A percentile compares a stretch with the other conserved stretches of the same genome.
phyloP scores from a whole-genome alignment of 35 echinoderm and acorn worm genomes.

The Lytechinus pictus region DNA sequence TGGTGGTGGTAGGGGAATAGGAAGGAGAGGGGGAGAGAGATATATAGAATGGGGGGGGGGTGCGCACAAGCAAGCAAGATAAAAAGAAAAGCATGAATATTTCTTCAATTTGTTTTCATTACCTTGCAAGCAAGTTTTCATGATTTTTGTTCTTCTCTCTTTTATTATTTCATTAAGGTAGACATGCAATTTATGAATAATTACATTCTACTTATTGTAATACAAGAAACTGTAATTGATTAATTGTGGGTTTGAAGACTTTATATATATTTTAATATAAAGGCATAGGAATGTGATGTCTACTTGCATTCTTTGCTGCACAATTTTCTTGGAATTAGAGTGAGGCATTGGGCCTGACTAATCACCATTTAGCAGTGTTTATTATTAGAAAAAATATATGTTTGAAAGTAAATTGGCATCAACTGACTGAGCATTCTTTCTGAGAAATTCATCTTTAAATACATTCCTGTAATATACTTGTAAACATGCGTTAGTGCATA shows the following conservation, averaged over 20 bases:
- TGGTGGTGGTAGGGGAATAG: neutral
- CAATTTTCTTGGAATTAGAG: neutral
- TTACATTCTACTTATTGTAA: too few species aligned
- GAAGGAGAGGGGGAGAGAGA: too few species aligned
- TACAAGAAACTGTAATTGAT: too few species aligned
- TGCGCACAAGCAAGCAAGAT: too few species aligned
- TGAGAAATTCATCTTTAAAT: neutral
- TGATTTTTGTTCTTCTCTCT: too few species aligned
- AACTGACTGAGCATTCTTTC: neutral
- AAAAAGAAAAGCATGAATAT: neutral
- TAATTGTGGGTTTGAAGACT: too few species aligned
- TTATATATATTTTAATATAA: too few species aligned
- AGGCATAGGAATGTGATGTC: too few species aligned
- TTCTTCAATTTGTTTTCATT: neutral
- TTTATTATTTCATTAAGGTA: too few species aligned
- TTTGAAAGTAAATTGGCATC: neutral
- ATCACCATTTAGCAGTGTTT: neutral
- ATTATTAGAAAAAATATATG: neutral
- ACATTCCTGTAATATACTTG: neutral
- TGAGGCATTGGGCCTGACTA: neutral
- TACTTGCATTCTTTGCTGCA: neutral
- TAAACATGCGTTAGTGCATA: neutral
- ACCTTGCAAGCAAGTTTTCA: too few species aligned
- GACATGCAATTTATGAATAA: too few species aligned
- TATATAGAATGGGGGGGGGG: too few species aligned